phyloP scores from a whole-genome alignment of 2,113 vertebrate species.

The Dipodomys stephensi region DNA sequence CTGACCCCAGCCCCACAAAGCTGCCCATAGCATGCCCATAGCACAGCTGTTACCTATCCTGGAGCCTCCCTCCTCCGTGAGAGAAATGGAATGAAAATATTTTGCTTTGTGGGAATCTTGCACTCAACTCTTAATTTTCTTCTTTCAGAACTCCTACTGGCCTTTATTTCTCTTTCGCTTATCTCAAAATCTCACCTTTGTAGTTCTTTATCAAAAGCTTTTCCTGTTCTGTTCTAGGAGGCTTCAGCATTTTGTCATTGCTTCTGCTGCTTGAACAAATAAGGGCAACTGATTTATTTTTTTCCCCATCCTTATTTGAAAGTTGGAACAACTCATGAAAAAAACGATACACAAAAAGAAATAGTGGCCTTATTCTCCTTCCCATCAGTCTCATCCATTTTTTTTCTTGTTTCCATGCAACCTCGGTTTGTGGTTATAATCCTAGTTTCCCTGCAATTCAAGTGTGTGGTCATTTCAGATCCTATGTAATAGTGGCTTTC shows the following conservation, averaged over 20 bases:
- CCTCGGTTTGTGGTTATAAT: no score
- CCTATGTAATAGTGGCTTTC: neutral
- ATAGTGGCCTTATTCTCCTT: no score
- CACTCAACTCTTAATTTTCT: neutral
- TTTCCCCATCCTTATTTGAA: constrained; percentile 6
- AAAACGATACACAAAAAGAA: no score
- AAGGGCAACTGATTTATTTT: constrained; percentile 18
- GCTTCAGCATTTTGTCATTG: neutral
- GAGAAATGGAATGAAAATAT: neutral
- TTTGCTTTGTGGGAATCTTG: neutral
- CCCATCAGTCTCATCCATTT: no score
- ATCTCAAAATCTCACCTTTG: neutral
- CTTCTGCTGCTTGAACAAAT: constrained; percentile 17
- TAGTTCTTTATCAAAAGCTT: neutral
- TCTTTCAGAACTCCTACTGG: neutral
- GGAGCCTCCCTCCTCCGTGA: neutral
- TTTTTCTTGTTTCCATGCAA: neutral
- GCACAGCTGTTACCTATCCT: no score
- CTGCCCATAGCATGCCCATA: neutral
- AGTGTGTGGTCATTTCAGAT: neutral
- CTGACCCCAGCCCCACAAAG: neutral
- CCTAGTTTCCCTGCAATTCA: neutral
- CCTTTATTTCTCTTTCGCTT: neutral
- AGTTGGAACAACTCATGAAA: neutral
- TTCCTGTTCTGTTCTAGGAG: neutral